Evolutionary conservation across 2,888 invertebrate genomes (phyloP).

Genomic region (Kuschelorhynchus macadamiae): DNA sequence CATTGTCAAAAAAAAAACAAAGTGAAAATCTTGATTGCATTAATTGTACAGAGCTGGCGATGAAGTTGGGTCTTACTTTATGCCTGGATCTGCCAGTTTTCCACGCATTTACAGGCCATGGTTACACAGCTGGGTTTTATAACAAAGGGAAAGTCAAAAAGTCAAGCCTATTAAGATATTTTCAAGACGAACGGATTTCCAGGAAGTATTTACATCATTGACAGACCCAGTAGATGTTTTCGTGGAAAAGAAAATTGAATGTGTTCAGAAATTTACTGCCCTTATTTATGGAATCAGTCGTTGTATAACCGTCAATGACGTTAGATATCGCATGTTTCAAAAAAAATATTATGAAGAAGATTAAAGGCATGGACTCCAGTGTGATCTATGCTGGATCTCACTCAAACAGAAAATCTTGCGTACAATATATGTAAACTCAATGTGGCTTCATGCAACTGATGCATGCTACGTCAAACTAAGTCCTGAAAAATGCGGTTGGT

Average conservation of each 20-base stretch:
- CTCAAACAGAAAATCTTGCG: constrained; percentile 35
- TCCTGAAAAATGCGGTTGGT: constrained; percentile 43
- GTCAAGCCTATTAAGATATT: constrained; percentile 58
- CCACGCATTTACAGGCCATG: constrained; percentile 60
- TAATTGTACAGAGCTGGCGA: constrained; percentile 45
- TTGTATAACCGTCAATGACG: constrained; percentile 49
- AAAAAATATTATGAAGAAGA: not conserved
- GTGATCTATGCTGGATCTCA: too few species aligned
- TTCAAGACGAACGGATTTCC: constrained; percentile 56
- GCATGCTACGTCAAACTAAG: constrained; percentile 24
- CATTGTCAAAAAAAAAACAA: constrained; percentile 41
- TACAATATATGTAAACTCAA: constrained; percentile 47
- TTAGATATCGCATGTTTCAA: too few species aligned
- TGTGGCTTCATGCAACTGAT: constrained; percentile 49
- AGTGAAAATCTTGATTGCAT: constrained; percentile 46
- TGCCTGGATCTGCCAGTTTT: constrained; percentile 55
- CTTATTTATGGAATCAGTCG: constrained; percentile 59
- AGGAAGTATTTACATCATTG: constrained; percentile 60
- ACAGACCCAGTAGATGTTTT: constrained; percentile 53
- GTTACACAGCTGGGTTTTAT: constrained; percentile 58
- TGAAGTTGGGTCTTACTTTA: constrained; percentile 44
- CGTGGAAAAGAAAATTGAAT: constrained; percentile 59
- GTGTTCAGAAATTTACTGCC: too few species aligned
- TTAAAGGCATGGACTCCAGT: constrained; percentile 45
- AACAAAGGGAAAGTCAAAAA: constrained; percentile 59